Evolutionary conservation across 2,797 vertebrate genomes (phyloP).

Genomic region (Spinibarbus caldwelli): DNA sequence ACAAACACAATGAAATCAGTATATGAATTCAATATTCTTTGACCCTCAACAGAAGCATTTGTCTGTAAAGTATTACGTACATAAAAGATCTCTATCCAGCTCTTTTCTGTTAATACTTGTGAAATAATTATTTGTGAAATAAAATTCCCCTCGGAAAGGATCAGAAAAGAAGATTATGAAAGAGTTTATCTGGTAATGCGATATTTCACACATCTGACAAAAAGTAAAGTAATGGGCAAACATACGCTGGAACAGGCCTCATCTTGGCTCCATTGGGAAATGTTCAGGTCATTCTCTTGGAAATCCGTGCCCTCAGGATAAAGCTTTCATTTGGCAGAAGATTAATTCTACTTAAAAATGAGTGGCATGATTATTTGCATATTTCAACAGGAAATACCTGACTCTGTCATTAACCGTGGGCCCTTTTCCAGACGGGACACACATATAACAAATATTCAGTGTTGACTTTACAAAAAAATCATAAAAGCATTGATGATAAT

Average conservation of each 20-base stretch:
- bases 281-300: background rate
- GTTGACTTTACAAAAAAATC: too few relatives aligned
- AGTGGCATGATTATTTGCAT: background rate
- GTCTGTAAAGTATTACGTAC: background rate
- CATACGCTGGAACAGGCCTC: background rate
- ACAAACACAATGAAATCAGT: background rate
- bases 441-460: too few relatives aligned
- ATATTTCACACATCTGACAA: background rate
- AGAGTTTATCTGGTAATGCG: background rate
- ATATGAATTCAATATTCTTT: background rate
- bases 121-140: background rate
- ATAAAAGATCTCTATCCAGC: background rate
- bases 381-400: background rate
- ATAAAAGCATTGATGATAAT: background rate
- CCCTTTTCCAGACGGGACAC: background rate
- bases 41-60: background rate
- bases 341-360: background rate
- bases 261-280: background rate
- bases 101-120: background rate
- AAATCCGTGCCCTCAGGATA: background rate
- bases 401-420: background rate
- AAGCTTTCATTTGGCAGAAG: background rate
- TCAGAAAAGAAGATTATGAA: background rate
- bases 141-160: background rate
- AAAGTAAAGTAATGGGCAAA: background rate